phyloP scores from a whole-genome alignment of 2,888 invertebrate genomes.

The Anodontia alba region DNA sequence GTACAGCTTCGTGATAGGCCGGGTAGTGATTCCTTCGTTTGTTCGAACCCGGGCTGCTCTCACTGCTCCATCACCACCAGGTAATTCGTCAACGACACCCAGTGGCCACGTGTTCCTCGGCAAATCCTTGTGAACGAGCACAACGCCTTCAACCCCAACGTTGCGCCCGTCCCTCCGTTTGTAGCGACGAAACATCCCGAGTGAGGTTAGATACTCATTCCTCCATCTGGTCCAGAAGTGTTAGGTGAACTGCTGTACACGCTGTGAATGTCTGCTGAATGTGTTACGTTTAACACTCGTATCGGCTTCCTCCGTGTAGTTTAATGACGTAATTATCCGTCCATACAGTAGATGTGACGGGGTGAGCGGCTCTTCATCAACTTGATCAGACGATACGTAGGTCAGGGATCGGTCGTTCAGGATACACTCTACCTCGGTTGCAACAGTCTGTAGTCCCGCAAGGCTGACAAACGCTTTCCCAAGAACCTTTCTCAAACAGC shows the following conservation, averaged over 20 bases:
- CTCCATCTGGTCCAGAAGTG: background rate
- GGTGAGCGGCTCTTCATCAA: background rate
- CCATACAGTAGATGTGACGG: constrained; percentile 7
- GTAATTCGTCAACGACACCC: background rate
- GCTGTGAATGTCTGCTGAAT: background rate
- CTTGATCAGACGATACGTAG: background rate
- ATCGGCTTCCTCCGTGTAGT: background rate
- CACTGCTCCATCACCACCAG: constrained; percentile 1
- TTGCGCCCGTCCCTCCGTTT: background rate
- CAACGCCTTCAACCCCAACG: background rate
- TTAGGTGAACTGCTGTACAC: background rate
- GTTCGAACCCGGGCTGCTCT: constrained; percentile 10
- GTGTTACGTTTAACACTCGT: background rate
- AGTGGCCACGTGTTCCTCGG: constrained; percentile 9
- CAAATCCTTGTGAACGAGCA: background rate
- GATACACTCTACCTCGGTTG: background rate
- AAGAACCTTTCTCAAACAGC: background rate
- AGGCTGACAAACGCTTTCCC: background rate
- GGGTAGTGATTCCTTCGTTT: background rate
- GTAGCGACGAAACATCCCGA: background rate
- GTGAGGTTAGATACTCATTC: background rate
- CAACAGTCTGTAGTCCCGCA: background rate
- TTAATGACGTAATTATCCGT: background rate
- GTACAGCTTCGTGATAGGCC: constrained; percentile 5
- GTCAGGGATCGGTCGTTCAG: constrained; percentile 11